Conservation (phyloP, 2,113 vertebrate genomes). For the Potamarius usumacintae region DNA sequence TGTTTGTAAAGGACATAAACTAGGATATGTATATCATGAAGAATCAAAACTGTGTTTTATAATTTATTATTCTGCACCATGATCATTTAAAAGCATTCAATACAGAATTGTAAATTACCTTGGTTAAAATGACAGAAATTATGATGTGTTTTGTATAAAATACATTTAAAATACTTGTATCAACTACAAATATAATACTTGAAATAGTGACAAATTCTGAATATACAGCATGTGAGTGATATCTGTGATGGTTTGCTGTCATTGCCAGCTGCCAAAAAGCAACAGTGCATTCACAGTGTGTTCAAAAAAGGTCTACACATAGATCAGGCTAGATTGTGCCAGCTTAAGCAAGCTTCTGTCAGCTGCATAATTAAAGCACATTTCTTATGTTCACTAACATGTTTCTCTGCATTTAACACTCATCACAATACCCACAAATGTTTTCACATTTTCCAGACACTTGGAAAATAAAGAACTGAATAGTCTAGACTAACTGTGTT, state of each 20-base stretch:
- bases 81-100: background rate
- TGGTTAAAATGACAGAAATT: background rate
- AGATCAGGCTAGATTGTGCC: background rate
- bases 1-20: background rate
- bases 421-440: constrained; percentile 5
- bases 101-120: background rate
- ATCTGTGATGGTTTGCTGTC: background rate
- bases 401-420: background rate
- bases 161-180: background rate
- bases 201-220: background rate
- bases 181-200: background rate
- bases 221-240: background rate
- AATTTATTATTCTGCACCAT: background rate
- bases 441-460: background rate
- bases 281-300: background rate
- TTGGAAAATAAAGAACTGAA: background rate
- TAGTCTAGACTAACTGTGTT: background rate
- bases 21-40: background rate
- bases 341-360: background rate
- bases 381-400: background rate
- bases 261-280: background rate
- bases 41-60: background rate
- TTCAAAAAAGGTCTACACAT: background rate
- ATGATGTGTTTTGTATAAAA: background rate
- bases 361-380: background rate